These are phyloP conservation scores for Quadroppia sp. DNA, from an alignment of 2,888 invertebrate species.

Conservation along the genomic window DNA sequence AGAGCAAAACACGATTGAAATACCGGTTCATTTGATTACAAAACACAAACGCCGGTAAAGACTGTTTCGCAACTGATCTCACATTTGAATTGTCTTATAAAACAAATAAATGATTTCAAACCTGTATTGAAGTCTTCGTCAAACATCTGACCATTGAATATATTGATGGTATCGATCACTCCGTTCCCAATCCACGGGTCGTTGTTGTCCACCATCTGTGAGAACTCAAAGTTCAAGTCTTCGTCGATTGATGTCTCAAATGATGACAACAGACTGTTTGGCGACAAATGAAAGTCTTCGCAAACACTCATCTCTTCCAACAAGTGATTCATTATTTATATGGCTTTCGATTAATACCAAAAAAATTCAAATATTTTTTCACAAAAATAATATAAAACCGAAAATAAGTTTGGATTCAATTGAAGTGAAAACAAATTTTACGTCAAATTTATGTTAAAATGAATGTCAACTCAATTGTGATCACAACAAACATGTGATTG, in stretches of 20 bases:
- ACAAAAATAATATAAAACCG: too few species aligned
- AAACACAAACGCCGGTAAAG: not conserved
- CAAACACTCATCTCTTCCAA: slow-evolving; percentile 24
- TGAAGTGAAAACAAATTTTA: too few species aligned
- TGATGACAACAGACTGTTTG: slow-evolving; percentile 25
- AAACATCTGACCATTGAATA: slow-evolving; percentile 7
- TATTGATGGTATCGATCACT: slow-evolving; percentile 30
- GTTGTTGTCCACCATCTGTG: slow-evolving; percentile 32
- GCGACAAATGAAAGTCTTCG: slow-evolving; percentile 33
- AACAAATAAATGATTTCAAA: not conserved
- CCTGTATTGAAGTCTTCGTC: slow-evolving; percentile 35
- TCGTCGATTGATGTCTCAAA: slow-evolving; percentile 31
- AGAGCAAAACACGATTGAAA: slow-evolving; percentile 23
- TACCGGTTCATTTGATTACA: slow-evolving; percentile 5
- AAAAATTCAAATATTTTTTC: not conserved
- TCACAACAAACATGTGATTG: too few species aligned
- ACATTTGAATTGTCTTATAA: not conserved
- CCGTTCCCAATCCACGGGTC: slow-evolving; percentile 35
- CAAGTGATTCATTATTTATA: not conserved
- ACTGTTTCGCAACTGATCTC: not conserved
- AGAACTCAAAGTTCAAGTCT: slow-evolving; percentile 18
- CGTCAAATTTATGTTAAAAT: too few species aligned
- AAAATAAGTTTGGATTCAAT: not conserved
- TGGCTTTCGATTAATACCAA: not conserved
- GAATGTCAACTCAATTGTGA: too few species aligned